phyloP scores from a whole-genome alignment of 2,888 invertebrate genomes.

The Lepetodrilus schrolli region DNA sequence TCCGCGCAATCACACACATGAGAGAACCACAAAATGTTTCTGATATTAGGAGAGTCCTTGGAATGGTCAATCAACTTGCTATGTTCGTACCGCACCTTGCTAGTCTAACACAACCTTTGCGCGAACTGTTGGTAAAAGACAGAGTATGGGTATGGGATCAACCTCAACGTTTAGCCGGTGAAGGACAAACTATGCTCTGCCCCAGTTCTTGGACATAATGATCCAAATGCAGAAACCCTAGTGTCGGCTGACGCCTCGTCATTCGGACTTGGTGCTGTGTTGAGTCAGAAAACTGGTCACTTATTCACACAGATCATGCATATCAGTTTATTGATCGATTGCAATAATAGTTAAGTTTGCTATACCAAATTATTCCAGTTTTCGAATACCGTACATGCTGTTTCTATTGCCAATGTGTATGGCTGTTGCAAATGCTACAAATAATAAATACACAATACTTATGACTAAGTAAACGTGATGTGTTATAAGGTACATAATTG shows the following conservation, averaged over 20 bases:
- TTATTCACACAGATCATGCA: too few relatives aligned
- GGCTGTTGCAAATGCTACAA: too few relatives aligned
- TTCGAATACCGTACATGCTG: too few relatives aligned
- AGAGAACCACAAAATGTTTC: conserved; percentile 32
- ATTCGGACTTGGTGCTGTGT: not conserved
- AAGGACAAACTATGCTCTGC: conserved; percentile 22
- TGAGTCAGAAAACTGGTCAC: not conserved
- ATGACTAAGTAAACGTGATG: too few relatives aligned
- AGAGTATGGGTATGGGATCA: conserved; percentile 35
- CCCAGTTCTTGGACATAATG: not conserved
- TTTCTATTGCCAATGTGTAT: too few relatives aligned
- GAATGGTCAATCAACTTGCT: conserved; percentile 44
- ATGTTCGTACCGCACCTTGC: conserved; percentile 37
- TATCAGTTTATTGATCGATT: too few relatives aligned
- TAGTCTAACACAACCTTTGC: conserved; percentile 32
- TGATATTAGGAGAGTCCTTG: conserved; percentile 32
- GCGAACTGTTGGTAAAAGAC: conserved; percentile 36
- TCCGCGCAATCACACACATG: conserved; percentile 32
- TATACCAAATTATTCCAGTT: too few relatives aligned
- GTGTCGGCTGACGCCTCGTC: conserved; percentile 11
- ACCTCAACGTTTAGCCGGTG: conserved; percentile 32
- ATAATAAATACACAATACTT: too few relatives aligned
- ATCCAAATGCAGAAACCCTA: not conserved
- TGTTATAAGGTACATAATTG: too few relatives aligned
- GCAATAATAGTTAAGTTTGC: too few relatives aligned